Evolutionary conservation across 2,113 vertebrate genomes (phyloP).

Genomic region (Bubo scandiacus): DNA sequence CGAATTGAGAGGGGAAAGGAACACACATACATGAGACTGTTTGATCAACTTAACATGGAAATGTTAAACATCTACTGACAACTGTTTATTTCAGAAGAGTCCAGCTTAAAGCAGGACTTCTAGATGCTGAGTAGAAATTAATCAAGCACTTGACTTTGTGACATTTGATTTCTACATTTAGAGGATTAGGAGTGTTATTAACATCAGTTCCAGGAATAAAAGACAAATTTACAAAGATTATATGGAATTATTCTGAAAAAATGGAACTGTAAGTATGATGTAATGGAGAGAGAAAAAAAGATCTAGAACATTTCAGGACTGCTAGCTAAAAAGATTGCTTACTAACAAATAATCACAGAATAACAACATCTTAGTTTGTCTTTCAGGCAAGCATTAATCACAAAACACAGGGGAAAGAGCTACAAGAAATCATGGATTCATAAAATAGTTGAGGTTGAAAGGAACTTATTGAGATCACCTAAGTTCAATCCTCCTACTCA

Average conservation of each 20-base stretch:
- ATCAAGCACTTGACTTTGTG: not conserved
- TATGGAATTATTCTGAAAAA: conserved; percentile 29
- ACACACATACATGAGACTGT: not conserved
- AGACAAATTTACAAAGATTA: conserved; percentile 31
- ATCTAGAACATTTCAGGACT: conserved; percentile 27
- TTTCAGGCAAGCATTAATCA: conserved; percentile 55
- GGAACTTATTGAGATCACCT: not conserved
- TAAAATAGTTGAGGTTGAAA: not conserved
- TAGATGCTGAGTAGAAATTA: conserved; percentile 1
- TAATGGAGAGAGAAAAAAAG: conserved; percentile 11
- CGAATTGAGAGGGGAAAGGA: not conserved
- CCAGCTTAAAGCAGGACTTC: not conserved
- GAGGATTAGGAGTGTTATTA: conserved; percentile 42
- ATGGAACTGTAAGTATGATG: conserved; percentile 47
- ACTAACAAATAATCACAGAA: conserved; percentile 54
- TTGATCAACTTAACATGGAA: not conserved
- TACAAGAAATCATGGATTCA: not conserved
- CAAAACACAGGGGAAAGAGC: conserved; percentile 8
- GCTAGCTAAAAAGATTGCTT: conserved; percentile 40
- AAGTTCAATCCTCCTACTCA: not conserved
- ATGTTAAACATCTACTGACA: not conserved
- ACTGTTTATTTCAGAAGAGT: not conserved
- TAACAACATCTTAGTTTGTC: conserved; percentile 49
- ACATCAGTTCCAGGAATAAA: conserved; percentile 52
- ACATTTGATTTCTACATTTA: not conserved